Base-by-base conservation (phyloP, 2,888 invertebrate genomes). In the Lasioglossum vierecki region DNA sequence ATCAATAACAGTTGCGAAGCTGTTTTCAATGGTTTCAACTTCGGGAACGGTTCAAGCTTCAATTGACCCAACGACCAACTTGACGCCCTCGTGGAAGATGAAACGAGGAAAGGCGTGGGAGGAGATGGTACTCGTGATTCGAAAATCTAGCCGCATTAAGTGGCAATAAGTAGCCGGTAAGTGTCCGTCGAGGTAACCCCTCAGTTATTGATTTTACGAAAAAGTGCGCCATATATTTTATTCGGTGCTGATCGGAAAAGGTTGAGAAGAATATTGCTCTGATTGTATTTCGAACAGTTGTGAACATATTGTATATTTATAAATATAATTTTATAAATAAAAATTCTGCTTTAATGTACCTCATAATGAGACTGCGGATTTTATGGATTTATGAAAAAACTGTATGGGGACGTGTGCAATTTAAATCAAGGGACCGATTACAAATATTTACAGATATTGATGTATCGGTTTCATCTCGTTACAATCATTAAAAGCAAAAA, bases 1-100 rank as follows among this genome's bases (percentile, higher is more conserved):
- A 93, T 91, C 92, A 91, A 93, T 93, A 93, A 94, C 91, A 93
- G 93, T 92, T 91, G 90, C 90, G 88, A 90, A 93, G 88, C 91
- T 90, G 90, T 93, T 93, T 93, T 91, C 93, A 92, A 93, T 92
- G 91, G 92, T 86, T 83, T 88, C 90, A 93, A 93, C 91, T 93
- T 92, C 81, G 88, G 88, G 89, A 92, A 93, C 90, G 91, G 92
- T 93, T 93, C 91, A n/a, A 93, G 92, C 89, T 93, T 88, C 93
- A 92, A 93, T 94, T 93, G 91, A 93, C 93, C 92, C 93, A 93
- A 72, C 82, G 74, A 68, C 80, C 86, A 88, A 90, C 86, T 91
- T 87, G 83, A 78, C 79, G 87, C 82, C 87, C 82, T 90, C 88
- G 84, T 90, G 87, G 91, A 91, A 90, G 92, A 93, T 88, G 90